Conservation (phyloP, 2,797 vertebrate species). For the Delichon dasypus region DNA sequence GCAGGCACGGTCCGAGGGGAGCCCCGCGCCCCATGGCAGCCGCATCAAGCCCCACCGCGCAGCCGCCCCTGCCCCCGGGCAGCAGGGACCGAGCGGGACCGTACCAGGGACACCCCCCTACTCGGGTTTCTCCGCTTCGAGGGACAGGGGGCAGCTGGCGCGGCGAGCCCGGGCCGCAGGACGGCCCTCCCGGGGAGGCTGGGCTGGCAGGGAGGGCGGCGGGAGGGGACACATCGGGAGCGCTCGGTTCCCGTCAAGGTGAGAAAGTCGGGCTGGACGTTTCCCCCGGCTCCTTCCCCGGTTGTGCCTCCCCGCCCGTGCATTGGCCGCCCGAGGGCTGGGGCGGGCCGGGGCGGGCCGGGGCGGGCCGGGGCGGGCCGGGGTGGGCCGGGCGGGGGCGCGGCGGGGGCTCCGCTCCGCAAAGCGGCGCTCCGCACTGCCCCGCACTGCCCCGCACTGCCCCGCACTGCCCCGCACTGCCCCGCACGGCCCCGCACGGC, state of each 20-base stretch:
- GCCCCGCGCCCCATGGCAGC: slow-evolving; percentile 81
- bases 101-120: not conserved
- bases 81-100: not conserved
- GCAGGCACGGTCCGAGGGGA: slow-evolving; percentile 72
- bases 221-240: not conserved
- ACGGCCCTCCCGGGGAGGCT: not conserved
- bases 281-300: not conserved
- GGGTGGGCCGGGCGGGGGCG: not conserved
- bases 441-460: not conserved
- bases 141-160: not conserved
- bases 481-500: not conserved
- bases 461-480: too few species aligned
- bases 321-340: slow-evolving; percentile 1
- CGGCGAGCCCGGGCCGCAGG: not conserved
- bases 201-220: not conserved
- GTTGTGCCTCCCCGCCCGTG: not conserved
- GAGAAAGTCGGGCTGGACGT: slow-evolving; percentile 8
- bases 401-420: not conserved
- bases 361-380: slow-evolving; percentile 12
- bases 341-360: slow-evolving; percentile 21
- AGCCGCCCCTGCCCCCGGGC: not conserved
- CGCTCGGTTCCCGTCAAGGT: not conserved
- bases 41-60: slow-evolving; percentile 70
- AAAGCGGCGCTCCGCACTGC: accelerated
- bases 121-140: not conserved